Evolutionary conservation across 2,888 invertebrate genomes (phyloP).

Genomic region (Xanthorhoe designata): DNA sequence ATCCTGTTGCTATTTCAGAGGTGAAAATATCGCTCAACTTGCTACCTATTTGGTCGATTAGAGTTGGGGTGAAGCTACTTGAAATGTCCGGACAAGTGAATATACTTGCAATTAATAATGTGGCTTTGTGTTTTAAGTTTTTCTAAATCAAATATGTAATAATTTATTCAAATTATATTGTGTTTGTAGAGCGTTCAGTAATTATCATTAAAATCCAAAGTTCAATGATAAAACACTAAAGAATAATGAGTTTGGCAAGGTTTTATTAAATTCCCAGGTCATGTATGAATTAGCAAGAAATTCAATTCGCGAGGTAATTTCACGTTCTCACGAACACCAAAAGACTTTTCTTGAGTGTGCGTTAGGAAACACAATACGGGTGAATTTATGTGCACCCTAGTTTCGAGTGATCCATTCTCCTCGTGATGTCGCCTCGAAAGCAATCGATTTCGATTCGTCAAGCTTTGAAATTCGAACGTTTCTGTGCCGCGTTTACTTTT

Average conservation of each 20-base stretch:
- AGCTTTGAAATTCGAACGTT: conserved; percentile 66
- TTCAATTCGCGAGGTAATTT: conserved; percentile 46
- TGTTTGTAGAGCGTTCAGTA: not conserved
- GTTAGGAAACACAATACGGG: conserved; percentile 51
- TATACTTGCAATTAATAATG: not conserved
- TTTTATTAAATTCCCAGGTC: conserved; percentile 38
- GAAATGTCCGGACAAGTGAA: not conserved
- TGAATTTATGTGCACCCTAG: conserved; percentile 56
- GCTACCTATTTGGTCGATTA: conserved; percentile 13
- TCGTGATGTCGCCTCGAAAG: conserved; percentile 56
- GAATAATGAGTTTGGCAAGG: conserved; percentile 19
- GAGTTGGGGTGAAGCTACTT: conserved; percentile 9
- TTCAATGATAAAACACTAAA: conserved; percentile 3
- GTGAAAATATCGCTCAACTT: conserved; percentile 47
- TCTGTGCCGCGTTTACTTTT: conserved; percentile 54
- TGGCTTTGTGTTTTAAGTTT: too few species aligned
- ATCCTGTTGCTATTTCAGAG: conserved; percentile 57
- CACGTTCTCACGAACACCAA: conserved; percentile 59
- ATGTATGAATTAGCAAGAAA: conserved; percentile 28
- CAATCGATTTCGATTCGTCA: conserved; percentile 69
- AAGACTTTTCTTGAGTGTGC: conserved; percentile 49
- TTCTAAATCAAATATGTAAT: not conserved
- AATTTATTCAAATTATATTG: not conserved
- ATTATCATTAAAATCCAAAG: conserved; percentile 1
- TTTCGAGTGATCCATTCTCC: conserved; percentile 44